A percentile compares a stretch with the other conserved stretches of the same genome.
These are phyloP conservation scores for Apotomis turbidana DNA, from an alignment of 2,888 invertebrate species.

Conservation along the genomic window DNA sequence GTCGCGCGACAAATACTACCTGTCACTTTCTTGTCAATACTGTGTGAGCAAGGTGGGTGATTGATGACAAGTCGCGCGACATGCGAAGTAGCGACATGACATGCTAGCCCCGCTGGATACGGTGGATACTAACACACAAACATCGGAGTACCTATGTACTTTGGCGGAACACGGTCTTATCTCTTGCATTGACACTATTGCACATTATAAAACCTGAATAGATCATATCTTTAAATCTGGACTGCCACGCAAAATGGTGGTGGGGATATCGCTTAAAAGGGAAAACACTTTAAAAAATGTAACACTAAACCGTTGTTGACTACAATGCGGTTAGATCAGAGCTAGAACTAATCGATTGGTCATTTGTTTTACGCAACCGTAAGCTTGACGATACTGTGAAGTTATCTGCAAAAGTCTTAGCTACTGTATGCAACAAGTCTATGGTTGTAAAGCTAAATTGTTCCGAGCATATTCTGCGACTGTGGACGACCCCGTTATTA, in stretches of 20 bases:
- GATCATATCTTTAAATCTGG: slow-evolving; percentile 30
- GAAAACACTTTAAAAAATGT: not conserved
- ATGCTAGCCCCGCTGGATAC: not conserved
- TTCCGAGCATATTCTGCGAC: too few relatives aligned
- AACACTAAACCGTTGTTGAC: not conserved
- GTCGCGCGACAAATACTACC: too few relatives aligned
- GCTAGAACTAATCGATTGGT: not conserved
- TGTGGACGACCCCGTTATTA: not conserved
- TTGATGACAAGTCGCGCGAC: too few relatives aligned
- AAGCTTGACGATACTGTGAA: not conserved
- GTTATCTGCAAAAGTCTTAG: not conserved
- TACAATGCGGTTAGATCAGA: not conserved
- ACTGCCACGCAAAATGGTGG: not conserved
- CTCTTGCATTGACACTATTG: slow-evolving; percentile 2
- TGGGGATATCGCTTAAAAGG: not conserved
- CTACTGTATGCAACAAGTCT: not conserved
- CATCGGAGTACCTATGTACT: slow-evolving; percentile 6
- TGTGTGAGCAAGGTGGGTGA: too few relatives aligned
- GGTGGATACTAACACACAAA: not conserved
- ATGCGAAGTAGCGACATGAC: too few relatives aligned
- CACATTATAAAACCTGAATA: slow-evolving; percentile 9
- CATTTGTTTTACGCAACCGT: not conserved
- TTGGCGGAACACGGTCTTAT: slow-evolving; percentile 12
- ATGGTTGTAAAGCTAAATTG: too few relatives aligned
- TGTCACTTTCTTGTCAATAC: too few relatives aligned